phyloP scores from a whole-genome alignment of 2,888 invertebrate genomes.

The Drosophila mimetica region DNA sequence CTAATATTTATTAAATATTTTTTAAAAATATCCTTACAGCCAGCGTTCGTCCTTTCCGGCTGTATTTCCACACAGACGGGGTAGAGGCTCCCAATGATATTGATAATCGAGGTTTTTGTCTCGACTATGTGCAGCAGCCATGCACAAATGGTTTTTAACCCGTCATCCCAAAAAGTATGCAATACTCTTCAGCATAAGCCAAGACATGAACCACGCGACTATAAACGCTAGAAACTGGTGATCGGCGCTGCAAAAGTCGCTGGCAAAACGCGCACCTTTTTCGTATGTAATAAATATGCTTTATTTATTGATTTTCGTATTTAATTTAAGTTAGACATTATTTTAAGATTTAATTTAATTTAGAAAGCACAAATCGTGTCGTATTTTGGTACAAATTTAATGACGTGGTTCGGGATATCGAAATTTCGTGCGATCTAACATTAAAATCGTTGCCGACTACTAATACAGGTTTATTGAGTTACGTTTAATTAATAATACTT shows the following conservation, averaged over 20 bases:
- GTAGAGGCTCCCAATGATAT: conserved; percentile 90
- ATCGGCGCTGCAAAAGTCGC: conserved; percentile 19
- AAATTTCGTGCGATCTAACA: conserved; percentile 37
- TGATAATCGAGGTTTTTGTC: conserved; percentile 92
- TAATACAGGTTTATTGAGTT: conserved; percentile 61
- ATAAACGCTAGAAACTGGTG: conserved; percentile 3
- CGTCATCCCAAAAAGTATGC: conserved; percentile 20
- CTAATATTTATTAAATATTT: not conserved
- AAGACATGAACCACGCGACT: conserved; percentile 6
- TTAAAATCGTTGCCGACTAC: conserved; percentile 60
- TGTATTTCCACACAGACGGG: conserved; percentile 91
- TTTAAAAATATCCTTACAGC: conserved; percentile 85
- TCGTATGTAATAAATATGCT: conserved; percentile 66
- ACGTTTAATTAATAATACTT: conserved; percentile 71
- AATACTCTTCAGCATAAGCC: not conserved
- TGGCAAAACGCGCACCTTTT: conserved; percentile 16
- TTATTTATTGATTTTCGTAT: conserved; percentile 70
- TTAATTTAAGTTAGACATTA: conserved; percentile 65
- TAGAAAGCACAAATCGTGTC: conserved; percentile 49
- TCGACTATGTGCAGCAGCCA: conserved; percentile 93
- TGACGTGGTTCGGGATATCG: conserved; percentile 12
- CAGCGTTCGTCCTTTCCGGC: conserved; percentile 91
- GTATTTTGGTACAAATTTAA: conserved; percentile 59
- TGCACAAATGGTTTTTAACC: conserved; percentile 87
- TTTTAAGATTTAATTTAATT: conserved; percentile 42